Percentiles rank a stretch among this genome's conserved stretches.
Conservation (phyloP, 2,113 vertebrate species). For the Ptyas mucosa region DNA sequence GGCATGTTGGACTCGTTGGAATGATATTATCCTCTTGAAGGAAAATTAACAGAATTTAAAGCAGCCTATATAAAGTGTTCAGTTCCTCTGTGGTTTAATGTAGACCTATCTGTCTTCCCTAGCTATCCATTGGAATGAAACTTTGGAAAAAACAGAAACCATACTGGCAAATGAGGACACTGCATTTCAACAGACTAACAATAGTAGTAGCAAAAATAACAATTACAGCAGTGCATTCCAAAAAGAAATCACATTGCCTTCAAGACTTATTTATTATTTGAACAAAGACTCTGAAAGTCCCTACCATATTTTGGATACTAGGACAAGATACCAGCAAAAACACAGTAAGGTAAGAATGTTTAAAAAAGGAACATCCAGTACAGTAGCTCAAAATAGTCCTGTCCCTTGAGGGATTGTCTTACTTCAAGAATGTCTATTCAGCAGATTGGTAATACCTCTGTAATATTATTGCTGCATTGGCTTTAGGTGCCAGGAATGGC, state of each 20-base stretch:
- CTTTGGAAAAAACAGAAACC: conserved; percentile 58
- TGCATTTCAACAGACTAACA: conserved; percentile 68
- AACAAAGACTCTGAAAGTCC: conserved; percentile 92
- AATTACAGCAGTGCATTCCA: conserved; percentile 73
- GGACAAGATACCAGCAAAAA: conserved; percentile 81
- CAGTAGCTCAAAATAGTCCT: conserved; percentile 24
- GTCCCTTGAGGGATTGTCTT: conserved; percentile 17
- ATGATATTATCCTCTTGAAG: conserved; percentile 26
- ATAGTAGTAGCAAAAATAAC: conserved; percentile 75
- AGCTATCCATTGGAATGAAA: conserved; percentile 77
- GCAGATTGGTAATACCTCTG: conserved; percentile 32
- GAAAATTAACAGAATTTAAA: conserved; percentile 7
- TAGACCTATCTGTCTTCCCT: conserved; percentile 41
- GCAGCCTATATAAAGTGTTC: conserved; percentile 32
- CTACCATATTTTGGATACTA: conserved; percentile 92
- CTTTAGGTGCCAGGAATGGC: conserved; percentile 32
- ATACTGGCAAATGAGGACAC: conserved; percentile 63
- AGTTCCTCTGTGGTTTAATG: conserved; percentile 39
- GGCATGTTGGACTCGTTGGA: background rate
- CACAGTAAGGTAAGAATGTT: conserved; percentile 81
- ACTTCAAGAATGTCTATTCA: conserved; percentile 37
- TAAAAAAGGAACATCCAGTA: background rate
- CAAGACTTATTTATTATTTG: conserved; percentile 92
- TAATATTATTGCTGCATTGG: conserved; percentile 18
- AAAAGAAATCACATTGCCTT: conserved; percentile 87